Evolutionary conservation across 2,113 vertebrate species (phyloP).

Genomic region (Orcinus orca): DNA sequence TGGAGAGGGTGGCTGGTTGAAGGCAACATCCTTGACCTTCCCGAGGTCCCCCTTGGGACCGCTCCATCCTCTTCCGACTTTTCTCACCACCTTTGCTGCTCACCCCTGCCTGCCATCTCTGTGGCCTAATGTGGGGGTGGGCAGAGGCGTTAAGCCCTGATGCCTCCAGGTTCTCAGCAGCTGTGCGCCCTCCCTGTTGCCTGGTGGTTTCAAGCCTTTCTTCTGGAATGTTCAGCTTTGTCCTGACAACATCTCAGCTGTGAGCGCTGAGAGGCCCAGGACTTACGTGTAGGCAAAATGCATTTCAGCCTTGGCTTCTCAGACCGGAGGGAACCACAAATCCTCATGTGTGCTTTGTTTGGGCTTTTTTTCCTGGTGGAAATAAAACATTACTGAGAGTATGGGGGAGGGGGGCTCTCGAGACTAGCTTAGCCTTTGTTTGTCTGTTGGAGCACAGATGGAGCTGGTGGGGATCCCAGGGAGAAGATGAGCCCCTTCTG

Average conservation of each 20-base stretch:
- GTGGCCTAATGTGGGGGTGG: not conserved
- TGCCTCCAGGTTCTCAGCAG: not conserved
- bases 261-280: not conserved
- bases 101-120: not conserved
- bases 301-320: not conserved
- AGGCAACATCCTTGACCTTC: not conserved
- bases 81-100: not conserved
- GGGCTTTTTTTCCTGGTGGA: not conserved
- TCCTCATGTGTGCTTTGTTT: not conserved
- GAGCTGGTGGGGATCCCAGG: not conserved
- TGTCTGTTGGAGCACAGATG: not conserved
- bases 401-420: not conserved
- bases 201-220: constrained; percentile 1
- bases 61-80: not conserved
- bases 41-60: not conserved
- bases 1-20: not conserved
- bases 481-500: not conserved
- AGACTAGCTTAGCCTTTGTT: not conserved
- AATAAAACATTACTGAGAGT: not conserved
- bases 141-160: not conserved
- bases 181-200: not conserved
- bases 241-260: not conserved
- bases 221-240: constrained; percentile 36
- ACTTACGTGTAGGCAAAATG: not conserved
- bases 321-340: not conserved